Conservation (phyloP, 1,140 invertebrate genomes). For the Macrosteles quadrilineatus region DNA sequence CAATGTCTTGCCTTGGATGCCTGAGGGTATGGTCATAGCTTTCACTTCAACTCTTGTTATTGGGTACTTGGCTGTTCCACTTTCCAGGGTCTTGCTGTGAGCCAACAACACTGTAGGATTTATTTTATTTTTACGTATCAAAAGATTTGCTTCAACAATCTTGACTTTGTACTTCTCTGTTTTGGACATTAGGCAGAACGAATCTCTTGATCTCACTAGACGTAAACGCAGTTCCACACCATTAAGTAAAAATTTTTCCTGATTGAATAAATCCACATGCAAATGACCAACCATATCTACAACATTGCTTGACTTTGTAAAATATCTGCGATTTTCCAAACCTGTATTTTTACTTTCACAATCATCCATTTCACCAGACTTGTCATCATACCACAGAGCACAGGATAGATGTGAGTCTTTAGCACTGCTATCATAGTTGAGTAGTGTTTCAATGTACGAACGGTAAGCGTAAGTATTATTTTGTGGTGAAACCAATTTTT, state of each 20-base stretch:
- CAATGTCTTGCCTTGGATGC: constrained; percentile 45
- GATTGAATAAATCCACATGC: constrained; percentile 45
- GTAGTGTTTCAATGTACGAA: constrained; percentile 51
- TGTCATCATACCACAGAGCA: constrained; percentile 41
- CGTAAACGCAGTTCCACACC: constrained; percentile 48
- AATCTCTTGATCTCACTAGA: constrained; percentile 45
- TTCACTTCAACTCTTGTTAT: constrained; percentile 49
- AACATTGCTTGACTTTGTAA: constrained; percentile 36
- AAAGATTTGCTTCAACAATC: constrained; percentile 45
- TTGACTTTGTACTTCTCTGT: constrained; percentile 34
- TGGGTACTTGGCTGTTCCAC: constrained; percentile 49
- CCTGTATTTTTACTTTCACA: constrained; percentile 39
- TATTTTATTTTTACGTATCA: constrained; percentile 47
- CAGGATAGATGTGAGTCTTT: constrained; percentile 49
- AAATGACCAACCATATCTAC: constrained; percentile 42
- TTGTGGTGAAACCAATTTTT: constrained; percentile 50
- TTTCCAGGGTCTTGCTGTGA: constrained; percentile 46
- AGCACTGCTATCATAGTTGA: constrained; percentile 48
- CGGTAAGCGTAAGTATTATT: constrained; percentile 51
- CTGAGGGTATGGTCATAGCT: constrained; percentile 46
- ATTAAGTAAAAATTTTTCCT: constrained; percentile 49
- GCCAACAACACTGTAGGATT: constrained; percentile 46
- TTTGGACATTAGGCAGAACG: constrained; percentile 47
- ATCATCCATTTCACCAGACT: constrained; percentile 42
- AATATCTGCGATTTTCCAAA: constrained; percentile 40